Conservation (phyloP, 2,797 vertebrate species). For the Emys orbicularis region DNA sequence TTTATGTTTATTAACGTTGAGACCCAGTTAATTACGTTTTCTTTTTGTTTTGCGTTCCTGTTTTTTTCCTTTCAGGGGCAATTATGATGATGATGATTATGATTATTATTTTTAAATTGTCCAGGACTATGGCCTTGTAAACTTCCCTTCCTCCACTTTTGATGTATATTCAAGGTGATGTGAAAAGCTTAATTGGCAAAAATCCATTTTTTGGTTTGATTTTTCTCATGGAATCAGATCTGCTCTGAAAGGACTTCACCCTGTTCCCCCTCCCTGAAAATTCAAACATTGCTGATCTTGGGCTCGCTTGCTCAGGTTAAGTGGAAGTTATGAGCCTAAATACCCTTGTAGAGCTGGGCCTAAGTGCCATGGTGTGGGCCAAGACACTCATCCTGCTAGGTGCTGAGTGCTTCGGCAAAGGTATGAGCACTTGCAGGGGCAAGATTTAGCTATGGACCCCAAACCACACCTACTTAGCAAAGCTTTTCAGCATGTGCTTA, state of each 20-base stretch:
- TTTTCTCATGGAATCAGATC: not conserved
- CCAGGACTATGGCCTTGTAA: conserved; percentile 44
- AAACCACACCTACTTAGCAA: not conserved
- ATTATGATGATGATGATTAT: conserved; percentile 30
- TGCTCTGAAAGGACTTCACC: not conserved
- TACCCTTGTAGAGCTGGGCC: not conserved
- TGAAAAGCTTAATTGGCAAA: conserved; percentile 70
- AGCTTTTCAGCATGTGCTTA: not conserved
- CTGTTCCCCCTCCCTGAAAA: not conserved
- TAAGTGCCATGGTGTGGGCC: not conserved
- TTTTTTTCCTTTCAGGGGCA: conserved; percentile 41
- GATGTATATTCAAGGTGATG: conserved; percentile 72
- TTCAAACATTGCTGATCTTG: not conserved
- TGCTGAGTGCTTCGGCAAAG: not conserved
- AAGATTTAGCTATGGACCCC: not conserved
- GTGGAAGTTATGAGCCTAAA: not conserved
- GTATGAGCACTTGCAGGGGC: not conserved
- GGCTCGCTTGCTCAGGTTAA: not conserved
- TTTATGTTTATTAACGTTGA: conserved; percentile 82
- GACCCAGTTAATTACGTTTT: conserved; percentile 73
- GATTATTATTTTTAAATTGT: conserved; percentile 51
- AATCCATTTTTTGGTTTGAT: fast-evolving
- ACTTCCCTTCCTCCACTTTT: conserved; percentile 46
- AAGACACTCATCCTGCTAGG: not conserved
- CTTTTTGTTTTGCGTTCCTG: conserved; percentile 56